Evolutionary conservation across 2,888 invertebrate genomes (phyloP).

Genomic region (Nowickia ferox): DNA sequence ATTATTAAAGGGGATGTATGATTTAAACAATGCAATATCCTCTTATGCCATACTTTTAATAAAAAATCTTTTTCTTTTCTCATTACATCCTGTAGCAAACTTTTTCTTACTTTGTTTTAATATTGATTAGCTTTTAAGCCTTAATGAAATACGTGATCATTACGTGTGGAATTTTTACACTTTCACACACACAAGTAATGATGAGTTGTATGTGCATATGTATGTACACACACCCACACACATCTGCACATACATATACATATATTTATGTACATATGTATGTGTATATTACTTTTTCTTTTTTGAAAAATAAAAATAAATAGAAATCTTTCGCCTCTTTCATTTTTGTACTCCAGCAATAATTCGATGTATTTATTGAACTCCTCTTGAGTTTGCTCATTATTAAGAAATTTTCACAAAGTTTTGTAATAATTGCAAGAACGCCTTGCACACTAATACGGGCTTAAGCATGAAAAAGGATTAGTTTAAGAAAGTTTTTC

Average conservation of each 20-base stretch:
- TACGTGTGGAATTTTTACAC: conserved; percentile 40
- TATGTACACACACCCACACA: neutral
- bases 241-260: neutral
- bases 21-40: too few relatives aligned
- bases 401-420: conserved; percentile 63
- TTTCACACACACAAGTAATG: neutral
- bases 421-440: conserved; percentile 66
- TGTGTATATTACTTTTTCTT: too few relatives aligned
- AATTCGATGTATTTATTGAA: conserved; percentile 62
- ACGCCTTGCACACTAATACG: conserved; percentile 1
- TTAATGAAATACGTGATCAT: conserved; percentile 71
- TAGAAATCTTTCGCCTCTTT: conserved; percentile 10
- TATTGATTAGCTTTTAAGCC: conserved; percentile 70
- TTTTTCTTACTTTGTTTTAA: conserved; percentile 61
- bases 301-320: neutral
- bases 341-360: conserved; percentile 39
- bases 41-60: too few relatives aligned
- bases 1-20: too few relatives aligned
- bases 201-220: neutral
- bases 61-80: neutral
- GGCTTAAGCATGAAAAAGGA: neutral
- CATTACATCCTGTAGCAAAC: neutral
- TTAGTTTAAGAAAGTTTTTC: conserved; percentile 8
- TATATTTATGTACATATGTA: neutral
- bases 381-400: conserved; percentile 64